Base-by-base conservation (phyloP, 2,113 vertebrate species). In the Edolisoma coerulescens region DNA sequence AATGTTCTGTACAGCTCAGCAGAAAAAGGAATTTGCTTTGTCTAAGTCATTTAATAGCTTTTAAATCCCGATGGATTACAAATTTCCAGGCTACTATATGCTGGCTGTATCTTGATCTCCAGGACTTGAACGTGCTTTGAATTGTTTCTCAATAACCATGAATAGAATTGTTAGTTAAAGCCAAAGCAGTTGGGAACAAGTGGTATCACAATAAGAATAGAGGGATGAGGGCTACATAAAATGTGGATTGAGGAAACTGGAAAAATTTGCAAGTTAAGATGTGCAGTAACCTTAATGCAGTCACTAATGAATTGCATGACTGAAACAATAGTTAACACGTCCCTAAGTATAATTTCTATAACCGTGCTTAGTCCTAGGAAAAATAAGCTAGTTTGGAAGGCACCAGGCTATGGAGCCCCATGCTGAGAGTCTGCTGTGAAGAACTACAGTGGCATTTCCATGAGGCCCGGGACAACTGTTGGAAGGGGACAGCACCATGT, bases 31-130 rank as follows among this genome's bases (percentile, higher is more conserved):
- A 90, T 92, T 94, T 84, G 70, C 83, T 93, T 93, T 96, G 87
- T 94, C 85, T 94, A 94, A 93, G 91, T 95, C 89, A 96, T 94
- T 88, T 96, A 97, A 94, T 94, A 94, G 84, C 91, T 93, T 95
- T 95, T 76, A 89, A 96, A 92, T 92, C 94, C 84, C 37, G 87
- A 45, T 61, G 87, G 93, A 92, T 97, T 94, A 93, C 45, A 89
- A 27, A 95, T 87, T 92, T 89, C 57, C 24, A 50, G 78, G 70
- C 57, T 75, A 81, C 83, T 88, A 14, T 89, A 84, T 74, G 53
- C 83, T 94, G 80, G 68, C 63, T 88, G 60, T 93, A 89, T 91
- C 68, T 95, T 92, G 89, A 96, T 95, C 89, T 93, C 64, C 47
- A 86, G 83, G 71, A 92, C 32, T 79, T 92, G 67, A 91, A 88